These are phyloP conservation scores for Therioaphis trifolii DNA, from an alignment of 2,888 invertebrate genomes.

Conservation along the genomic window DNA sequence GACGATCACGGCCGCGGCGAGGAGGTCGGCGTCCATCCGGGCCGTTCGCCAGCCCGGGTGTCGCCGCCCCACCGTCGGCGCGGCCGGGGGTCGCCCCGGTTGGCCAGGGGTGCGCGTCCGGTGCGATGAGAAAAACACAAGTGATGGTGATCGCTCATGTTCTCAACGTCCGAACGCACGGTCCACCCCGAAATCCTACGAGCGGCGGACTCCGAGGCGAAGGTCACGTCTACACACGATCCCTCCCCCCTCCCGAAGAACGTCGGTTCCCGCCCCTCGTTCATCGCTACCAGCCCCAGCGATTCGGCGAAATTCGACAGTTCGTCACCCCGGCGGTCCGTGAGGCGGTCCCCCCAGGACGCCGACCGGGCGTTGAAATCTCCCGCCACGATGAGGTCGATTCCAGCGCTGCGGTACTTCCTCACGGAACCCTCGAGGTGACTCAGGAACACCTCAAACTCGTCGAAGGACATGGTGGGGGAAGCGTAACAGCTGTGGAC, in stretches of 20 bases:
- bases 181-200: not conserved
- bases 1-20: too few species aligned
- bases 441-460: too few species aligned
- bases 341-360: not conserved
- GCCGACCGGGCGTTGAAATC: conserved; percentile 7
- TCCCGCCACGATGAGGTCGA: not conserved
- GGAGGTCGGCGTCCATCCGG: not conserved
- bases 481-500: not conserved
- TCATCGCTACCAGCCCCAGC: not conserved
- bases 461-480: too few species aligned
- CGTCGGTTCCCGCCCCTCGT: not conserved
- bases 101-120: not conserved
- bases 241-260: not conserved
- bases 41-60: not conserved
- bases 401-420: not conserved
- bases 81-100: not conserved
- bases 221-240: not conserved
- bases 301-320: not conserved
- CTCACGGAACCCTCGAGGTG: not conserved
- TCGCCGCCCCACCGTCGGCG: not conserved
- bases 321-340: not conserved
- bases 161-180: conserved; percentile 1
- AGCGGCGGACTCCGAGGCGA: not conserved
- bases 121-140: not conserved
- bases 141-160: conserved; percentile 6